A percentile compares a stretch with the other conserved stretches of the same genome.
These are phyloP conservation scores for Pygoscelis antarcticus DNA, from an alignment of 2,113 vertebrate genomes.

Conservation along the genomic window DNA sequence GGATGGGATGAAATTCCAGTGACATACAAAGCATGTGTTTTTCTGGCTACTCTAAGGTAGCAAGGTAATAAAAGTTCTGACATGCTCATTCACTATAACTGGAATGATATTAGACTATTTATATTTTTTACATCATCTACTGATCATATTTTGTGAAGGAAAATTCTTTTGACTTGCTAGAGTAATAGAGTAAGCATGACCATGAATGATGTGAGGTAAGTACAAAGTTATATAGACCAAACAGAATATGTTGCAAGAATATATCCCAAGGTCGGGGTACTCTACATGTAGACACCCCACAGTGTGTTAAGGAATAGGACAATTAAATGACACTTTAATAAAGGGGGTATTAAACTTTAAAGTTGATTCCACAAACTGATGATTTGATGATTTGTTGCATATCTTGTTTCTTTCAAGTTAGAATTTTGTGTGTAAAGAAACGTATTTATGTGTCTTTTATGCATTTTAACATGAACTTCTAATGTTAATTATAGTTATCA, in stretches of 20 bases:
- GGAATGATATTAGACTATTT: not conserved
- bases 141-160: not conserved
- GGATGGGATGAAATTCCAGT: not conserved
- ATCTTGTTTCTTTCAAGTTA: not conserved
- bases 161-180: not conserved
- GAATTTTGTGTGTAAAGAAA: not conserved
- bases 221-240: not conserved
- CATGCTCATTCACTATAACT: not conserved
- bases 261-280: not conserved
- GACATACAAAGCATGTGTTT: not conserved
- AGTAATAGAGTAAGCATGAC: not conserved
- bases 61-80: not conserved
- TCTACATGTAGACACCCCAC: not conserved
- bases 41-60: not conserved
- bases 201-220: not conserved
- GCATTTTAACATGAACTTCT: not conserved
- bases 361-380: not conserved
- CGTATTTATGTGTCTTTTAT: not conserved
- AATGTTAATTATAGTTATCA: not conserved
- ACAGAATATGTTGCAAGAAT: not conserved
- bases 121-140: not conserved
- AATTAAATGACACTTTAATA: not conserved
- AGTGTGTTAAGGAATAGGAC: not conserved
- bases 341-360: not conserved
- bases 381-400: not conserved